Conservation (phyloP, 2,113 vertebrate species). For the Elaphurus davidianus region DNA sequence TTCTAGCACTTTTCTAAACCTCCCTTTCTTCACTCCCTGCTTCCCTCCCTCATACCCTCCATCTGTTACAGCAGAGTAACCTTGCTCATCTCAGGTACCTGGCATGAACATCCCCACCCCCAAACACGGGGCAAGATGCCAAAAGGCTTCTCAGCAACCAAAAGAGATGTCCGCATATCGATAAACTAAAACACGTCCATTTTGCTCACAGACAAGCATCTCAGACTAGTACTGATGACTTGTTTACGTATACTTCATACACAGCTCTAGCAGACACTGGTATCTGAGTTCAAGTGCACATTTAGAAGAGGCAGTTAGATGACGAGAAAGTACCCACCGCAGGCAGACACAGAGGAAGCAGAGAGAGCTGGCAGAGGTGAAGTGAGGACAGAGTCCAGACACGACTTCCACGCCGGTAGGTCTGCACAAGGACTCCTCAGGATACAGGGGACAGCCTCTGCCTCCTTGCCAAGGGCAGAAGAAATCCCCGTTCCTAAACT, state of each 20-base stretch:
- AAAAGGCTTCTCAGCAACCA: background rate
- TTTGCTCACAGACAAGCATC: background rate
- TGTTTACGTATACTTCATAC: background rate
- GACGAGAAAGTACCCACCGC: background rate
- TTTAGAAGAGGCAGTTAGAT: background rate
- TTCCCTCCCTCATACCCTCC: background rate
- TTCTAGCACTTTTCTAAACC: background rate
- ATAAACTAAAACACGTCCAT: background rate
- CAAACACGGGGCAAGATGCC: background rate
- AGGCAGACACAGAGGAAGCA: background rate
- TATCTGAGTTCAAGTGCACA: background rate
- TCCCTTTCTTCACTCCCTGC: background rate
- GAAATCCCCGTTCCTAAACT: background rate
- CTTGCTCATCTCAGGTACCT: background rate
- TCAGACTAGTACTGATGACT: background rate
- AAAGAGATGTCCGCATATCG: background rate
- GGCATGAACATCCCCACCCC: background rate
- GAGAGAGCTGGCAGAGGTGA: background rate
- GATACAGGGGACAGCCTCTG: background rate
- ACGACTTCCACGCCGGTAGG: background rate
- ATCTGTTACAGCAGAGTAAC: background rate
- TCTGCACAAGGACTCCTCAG: background rate
- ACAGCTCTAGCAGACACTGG: background rate
- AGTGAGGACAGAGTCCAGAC: background rate
- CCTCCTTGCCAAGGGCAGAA: background rate